These are phyloP conservation scores for Melitaea athalia DNA, from an alignment of 2,888 invertebrate species.

Conservation along the genomic window DNA sequence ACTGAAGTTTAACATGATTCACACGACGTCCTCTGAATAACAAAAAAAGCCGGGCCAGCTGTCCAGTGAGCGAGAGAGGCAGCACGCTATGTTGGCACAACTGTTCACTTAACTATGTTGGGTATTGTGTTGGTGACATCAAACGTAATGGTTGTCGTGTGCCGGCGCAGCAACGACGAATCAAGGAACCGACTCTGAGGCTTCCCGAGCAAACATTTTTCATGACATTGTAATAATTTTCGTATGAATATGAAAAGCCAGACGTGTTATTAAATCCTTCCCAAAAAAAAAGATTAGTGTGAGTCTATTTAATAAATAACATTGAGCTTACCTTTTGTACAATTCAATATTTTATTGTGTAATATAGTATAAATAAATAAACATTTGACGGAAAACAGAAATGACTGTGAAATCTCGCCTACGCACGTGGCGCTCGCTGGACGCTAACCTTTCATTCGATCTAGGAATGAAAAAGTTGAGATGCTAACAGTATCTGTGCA, in stretches of 20 bases:
- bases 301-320: too few relatives aligned
- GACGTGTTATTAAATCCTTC: too few relatives aligned
- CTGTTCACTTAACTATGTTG: neutral
- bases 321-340: too few relatives aligned
- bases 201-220: too few relatives aligned
- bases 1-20: slow-evolving; percentile 28
- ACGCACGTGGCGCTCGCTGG: neutral
- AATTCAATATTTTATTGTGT: too few relatives aligned
- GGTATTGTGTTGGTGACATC: too few relatives aligned
- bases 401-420: neutral
- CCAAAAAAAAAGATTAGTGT: too few relatives aligned
- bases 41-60: slow-evolving; percentile 6
- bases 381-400: neutral
- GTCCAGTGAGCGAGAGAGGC: neutral
- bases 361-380: neutral
- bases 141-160: too few relatives aligned
- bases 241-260: too few relatives aligned
- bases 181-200: too few relatives aligned
- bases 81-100: neutral
- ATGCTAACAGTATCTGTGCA: slow-evolving; percentile 13
- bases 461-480: slow-evolving; percentile 11
- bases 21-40: slow-evolving; percentile 20
- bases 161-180: too few relatives aligned
- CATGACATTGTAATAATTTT: too few relatives aligned
- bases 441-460: neutral